Percentiles rank a stretch among this genome's conserved stretches.
phyloP scores from a whole-genome alignment of 2,888 invertebrate species.

The Plagodis pulveraria region DNA sequence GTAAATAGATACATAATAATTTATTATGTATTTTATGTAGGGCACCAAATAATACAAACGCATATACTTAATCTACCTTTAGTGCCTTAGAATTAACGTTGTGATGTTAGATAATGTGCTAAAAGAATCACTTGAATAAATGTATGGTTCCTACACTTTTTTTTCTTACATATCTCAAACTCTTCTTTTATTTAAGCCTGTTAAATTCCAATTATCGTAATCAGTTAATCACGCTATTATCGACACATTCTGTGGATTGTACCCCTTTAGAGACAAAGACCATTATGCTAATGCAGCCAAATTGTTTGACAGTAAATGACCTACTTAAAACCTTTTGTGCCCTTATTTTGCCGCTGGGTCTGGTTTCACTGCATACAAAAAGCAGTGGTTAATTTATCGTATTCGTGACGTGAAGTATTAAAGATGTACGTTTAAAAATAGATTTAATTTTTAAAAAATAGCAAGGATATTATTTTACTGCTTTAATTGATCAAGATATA shows the following conservation, averaged over 20 bases:
- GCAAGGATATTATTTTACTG: too few species aligned
- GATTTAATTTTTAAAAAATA: too few species aligned
- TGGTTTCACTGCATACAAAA: slow-evolving; percentile 38
- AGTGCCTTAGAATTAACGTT: slow-evolving; percentile 72
- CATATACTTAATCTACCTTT: slow-evolving; percentile 35
- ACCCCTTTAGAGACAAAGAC: slow-evolving; percentile 58
- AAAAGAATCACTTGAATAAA: not conserved
- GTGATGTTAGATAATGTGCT: slow-evolving; percentile 65
- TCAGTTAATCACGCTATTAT: slow-evolving; percentile 53
- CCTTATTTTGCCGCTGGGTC: slow-evolving; percentile 47
- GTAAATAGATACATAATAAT: slow-evolving; percentile 23
- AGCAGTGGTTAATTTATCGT: slow-evolving; percentile 25
- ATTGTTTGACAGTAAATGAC: slow-evolving; percentile 66
- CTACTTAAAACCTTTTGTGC: slow-evolving; percentile 61
- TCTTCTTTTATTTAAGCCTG: not conserved
- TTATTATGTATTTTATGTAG: slow-evolving; percentile 24
- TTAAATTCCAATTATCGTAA: slow-evolving; percentile 42
- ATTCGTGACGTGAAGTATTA: too few species aligned
- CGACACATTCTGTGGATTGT: slow-evolving; percentile 52
- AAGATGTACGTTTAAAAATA: too few species aligned
- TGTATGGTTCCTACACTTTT: not conserved
- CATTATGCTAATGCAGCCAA: slow-evolving; percentile 70
- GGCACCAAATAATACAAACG: slow-evolving; percentile 66
- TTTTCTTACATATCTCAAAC: not conserved
- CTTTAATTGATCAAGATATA: too few species aligned